Conservation (phyloP, 2,797 vertebrate genomes). For the Cuculus canorus region DNA sequence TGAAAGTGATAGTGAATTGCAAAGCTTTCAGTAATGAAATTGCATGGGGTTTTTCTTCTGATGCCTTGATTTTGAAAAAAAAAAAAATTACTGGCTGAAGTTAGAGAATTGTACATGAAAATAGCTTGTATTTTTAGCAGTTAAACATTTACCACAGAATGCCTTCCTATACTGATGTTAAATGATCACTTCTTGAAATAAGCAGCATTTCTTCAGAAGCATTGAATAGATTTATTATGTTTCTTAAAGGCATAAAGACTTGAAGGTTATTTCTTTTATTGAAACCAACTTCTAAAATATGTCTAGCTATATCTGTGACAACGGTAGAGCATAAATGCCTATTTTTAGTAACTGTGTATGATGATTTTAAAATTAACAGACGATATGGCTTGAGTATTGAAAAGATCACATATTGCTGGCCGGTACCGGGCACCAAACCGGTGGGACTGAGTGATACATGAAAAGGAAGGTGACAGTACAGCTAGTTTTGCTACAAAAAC, state of each 20-base stretch:
- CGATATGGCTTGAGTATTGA: neutral
- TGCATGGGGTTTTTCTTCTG: conserved; percentile 16
- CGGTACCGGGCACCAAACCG: neutral
- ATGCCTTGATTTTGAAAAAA: conserved; percentile 58
- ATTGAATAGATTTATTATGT: neutral
- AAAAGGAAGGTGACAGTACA: neutral
- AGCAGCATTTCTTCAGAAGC: conserved; percentile 38
- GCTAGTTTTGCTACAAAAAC: conserved; percentile 26
- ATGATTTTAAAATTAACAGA: conserved; percentile 53
- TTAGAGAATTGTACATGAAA: neutral
- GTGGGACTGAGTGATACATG: neutral
- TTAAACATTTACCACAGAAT: neutral
- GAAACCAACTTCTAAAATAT: conserved; percentile 30
- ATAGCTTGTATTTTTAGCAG: conserved; percentile 16
- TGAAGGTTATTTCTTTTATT: conserved; percentile 49
- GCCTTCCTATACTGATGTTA: neutral
- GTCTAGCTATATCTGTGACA: conserved; percentile 7
- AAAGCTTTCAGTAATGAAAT: neutral
- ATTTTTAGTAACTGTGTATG: conserved; percentile 51
- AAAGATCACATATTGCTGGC: conserved; percentile 9
- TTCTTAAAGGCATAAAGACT: conserved; percentile 45
- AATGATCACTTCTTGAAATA: conserved; percentile 47
- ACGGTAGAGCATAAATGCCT: conserved; percentile 12
- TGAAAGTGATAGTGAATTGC: conserved; percentile 30
- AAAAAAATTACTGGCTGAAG: neutral